Conservation (phyloP, 2,113 vertebrate species). For the Carollia perspicillata region DNA sequence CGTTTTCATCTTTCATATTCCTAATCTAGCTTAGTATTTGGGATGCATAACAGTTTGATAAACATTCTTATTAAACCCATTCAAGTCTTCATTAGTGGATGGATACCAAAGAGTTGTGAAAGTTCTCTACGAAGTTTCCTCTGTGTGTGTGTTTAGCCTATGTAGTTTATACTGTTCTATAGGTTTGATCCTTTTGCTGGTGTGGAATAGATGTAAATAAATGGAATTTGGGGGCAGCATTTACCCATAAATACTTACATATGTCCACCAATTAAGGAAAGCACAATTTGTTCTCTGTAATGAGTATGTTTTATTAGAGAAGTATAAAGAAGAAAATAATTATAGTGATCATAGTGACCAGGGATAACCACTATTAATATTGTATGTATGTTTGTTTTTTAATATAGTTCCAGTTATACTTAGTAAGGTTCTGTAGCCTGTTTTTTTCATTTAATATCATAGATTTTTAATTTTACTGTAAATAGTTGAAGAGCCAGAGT, state of each 20-base stretch:
- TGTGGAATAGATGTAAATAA: constrained; percentile 28
- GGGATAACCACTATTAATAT: background rate
- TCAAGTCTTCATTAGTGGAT: constrained; percentile 2
- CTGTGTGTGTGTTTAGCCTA: background rate
- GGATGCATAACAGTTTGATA: constrained; percentile 19
- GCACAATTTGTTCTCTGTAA: background rate
- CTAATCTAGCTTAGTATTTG: background rate
- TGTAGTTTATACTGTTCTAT: background rate
- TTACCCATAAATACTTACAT: background rate
- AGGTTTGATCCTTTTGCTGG: constrained; percentile 4
- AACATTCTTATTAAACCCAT: background rate
- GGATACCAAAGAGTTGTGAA: background rate
- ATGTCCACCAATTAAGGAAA: background rate
- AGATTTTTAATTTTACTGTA: background rate
- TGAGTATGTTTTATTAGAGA: background rate
- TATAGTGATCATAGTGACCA: background rate
- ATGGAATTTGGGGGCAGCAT: background rate
- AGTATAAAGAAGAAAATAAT: constrained; percentile 8
- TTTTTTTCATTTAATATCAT: background rate
- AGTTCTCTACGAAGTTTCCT: background rate
- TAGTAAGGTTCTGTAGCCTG: background rate
- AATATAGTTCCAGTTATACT: background rate
- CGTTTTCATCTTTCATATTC: constrained; percentile 5
- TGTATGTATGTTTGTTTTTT: background rate
- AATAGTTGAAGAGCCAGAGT: background rate